These are phyloP conservation scores for Neopipo cinnamomea DNA, from an alignment of 2,113 vertebrate species.

Conservation along the genomic window DNA sequence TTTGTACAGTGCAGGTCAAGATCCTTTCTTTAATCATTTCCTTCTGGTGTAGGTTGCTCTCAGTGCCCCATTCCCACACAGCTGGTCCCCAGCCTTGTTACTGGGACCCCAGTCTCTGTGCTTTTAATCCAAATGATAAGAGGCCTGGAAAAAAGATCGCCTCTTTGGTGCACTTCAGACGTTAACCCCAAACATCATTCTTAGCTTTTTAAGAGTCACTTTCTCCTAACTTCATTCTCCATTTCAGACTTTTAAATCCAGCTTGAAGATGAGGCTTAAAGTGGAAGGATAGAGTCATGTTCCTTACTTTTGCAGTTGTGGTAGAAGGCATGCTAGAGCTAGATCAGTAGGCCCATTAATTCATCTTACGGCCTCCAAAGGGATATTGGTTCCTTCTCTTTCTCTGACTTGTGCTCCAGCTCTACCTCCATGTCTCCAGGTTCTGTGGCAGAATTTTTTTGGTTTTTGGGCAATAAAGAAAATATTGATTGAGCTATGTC, in stretches of 20 bases:
- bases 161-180: not conserved
- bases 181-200: not conserved
- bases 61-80: conserved; percentile 18
- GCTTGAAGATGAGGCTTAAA: not conserved
- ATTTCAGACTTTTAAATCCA: not conserved
- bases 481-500: not conserved
- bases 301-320: not conserved
- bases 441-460: not conserved
- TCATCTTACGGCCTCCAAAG: not conserved
- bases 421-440: not conserved
- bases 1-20: conserved; percentile 61
- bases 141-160: not conserved
- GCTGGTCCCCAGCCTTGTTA: conserved; percentile 40
- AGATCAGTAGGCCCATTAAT: not conserved
- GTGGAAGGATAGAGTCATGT: not conserved
- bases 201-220: conserved; percentile 9
- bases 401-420: not conserved
- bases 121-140: conserved; percentile 2
- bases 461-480: not conserved
- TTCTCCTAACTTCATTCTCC: conserved; percentile 11
- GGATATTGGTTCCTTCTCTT: not conserved
- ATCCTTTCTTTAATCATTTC: conserved; percentile 57
- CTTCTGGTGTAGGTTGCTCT: conserved; percentile 13
- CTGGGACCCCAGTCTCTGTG: not conserved
- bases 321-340: not conserved